Evolutionary conservation across 2,888 invertebrate species (phyloP).

Genomic region (Lymantria monacha): DNA sequence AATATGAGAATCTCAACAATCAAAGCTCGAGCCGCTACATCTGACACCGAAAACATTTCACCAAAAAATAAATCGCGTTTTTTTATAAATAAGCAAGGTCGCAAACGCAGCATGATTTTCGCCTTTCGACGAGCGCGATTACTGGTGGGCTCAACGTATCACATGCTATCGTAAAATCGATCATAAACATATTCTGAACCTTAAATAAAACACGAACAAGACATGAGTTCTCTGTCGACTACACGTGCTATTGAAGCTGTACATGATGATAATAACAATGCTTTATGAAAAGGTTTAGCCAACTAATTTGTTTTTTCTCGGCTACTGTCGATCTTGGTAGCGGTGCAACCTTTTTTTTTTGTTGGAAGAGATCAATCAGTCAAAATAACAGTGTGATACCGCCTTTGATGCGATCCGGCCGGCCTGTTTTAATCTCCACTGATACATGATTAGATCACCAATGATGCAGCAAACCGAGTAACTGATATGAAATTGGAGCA

Average conservation of each 20-base stretch:
- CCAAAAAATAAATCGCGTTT: conserved; percentile 75
- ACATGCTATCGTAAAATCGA: conserved; percentile 31
- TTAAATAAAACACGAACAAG: conserved; percentile 43
- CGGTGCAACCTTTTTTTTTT: conserved; percentile 79
- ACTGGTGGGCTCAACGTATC: conserved; percentile 38
- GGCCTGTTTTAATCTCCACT: conserved; percentile 80
- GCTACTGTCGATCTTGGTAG: conserved; percentile 82
- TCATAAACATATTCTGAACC: conserved; percentile 45
- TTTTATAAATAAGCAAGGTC: conserved; percentile 74
- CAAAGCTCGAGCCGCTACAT: conserved; percentile 80
- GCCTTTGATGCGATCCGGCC: conserved; percentile 79
- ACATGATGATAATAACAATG: conserved; percentile 80
- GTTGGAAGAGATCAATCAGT: conserved; percentile 79
- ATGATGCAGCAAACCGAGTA: conserved; percentile 78
- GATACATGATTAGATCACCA: conserved; percentile 80
- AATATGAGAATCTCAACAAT: conserved; percentile 81
- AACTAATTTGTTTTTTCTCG: conserved; percentile 82
- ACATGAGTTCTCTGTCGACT: conserved; percentile 15
- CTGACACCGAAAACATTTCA: conserved; percentile 77
- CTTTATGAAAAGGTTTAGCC: conserved; percentile 81
- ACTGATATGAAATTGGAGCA: conserved; percentile 73
- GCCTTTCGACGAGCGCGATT: conserved; percentile 70
- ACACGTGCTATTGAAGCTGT: conserved; percentile 46
- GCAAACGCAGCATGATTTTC: conserved; percentile 76
- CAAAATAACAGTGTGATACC: conserved; percentile 83